phyloP scores from a whole-genome alignment of 2,113 vertebrate species.

The Xiphias gladius region DNA sequence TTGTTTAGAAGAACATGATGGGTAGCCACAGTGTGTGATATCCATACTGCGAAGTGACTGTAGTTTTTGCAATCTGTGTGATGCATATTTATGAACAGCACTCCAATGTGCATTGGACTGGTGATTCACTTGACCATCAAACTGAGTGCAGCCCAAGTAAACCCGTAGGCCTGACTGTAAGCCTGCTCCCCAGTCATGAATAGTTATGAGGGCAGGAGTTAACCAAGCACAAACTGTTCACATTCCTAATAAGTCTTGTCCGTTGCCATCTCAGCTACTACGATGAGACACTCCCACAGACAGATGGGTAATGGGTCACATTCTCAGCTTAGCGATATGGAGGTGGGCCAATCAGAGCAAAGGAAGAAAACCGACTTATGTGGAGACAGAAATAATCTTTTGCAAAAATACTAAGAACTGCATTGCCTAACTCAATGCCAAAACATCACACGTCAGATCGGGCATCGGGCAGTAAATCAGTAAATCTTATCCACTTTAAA shows the following conservation, averaged over 20 bases:
- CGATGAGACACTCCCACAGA: conserved; percentile 40
- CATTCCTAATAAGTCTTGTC: conserved; percentile 46
- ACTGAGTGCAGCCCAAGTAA: conserved; percentile 32
- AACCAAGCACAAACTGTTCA: conserved; percentile 57
- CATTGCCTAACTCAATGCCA: conserved; percentile 20
- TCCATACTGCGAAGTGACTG: conserved; percentile 29
- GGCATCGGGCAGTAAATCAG: conserved; percentile 42
- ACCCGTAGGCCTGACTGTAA: conserved; percentile 42
- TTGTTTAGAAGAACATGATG: conserved; percentile 33
- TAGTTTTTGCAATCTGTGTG: conserved; percentile 29
- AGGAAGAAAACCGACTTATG: conserved; percentile 1
- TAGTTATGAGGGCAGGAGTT: conserved; percentile 63
- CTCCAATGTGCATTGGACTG: conserved; percentile 14
- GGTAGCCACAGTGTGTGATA: background rate
- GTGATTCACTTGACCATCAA: conserved; percentile 67
- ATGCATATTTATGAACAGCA: conserved; percentile 54
- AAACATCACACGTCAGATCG: conserved; percentile 38
- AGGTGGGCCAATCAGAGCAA: conserved; percentile 25
- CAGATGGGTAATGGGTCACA: conserved; percentile 45
- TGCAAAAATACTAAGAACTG: conserved; percentile 18
- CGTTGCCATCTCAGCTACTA: conserved; percentile 38
- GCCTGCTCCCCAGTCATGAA: conserved; percentile 49
- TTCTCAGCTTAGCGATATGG: conserved; percentile 44
- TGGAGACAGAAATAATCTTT: conserved; percentile 29
- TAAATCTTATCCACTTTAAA: conserved; percentile 45